Evolutionary conservation across 1,140 invertebrate genomes (phyloP).

Genomic region (Drosophila nannoptera): DNA sequence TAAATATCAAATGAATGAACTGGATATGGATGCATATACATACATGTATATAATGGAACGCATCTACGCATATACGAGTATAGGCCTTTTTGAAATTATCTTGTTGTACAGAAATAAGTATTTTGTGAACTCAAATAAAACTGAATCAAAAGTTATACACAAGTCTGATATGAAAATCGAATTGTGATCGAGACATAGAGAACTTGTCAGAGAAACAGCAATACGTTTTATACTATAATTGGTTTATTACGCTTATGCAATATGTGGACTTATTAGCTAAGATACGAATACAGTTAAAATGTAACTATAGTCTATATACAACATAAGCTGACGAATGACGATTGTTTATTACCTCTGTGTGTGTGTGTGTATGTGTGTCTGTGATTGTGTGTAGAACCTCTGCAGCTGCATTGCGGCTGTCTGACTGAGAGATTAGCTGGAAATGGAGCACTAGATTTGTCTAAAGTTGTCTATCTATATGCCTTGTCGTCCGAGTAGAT

Average conservation of each 20-base stretch:
- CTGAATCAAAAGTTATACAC: slow-evolving; percentile 6
- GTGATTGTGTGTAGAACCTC: slow-evolving; percentile 53
- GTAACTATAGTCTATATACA: slow-evolving; percentile 70
- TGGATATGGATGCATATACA: slow-evolving; percentile 16
- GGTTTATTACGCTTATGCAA: slow-evolving; percentile 63
- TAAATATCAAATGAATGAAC: background rate
- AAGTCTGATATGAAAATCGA: background rate
- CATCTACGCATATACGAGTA: slow-evolving; percentile 47
- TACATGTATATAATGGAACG: slow-evolving; percentile 33
- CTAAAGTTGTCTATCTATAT: slow-evolving; percentile 65
- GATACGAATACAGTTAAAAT: slow-evolving; percentile 67
- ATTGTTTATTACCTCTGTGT: slow-evolving; percentile 62
- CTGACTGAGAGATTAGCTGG: slow-evolving; percentile 48
- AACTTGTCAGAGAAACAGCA: no score
- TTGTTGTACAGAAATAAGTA: slow-evolving; percentile 43
- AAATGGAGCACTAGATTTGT: background rate
- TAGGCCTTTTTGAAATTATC: slow-evolving; percentile 48
- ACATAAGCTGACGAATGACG: slow-evolving; percentile 65
- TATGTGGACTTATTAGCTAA: slow-evolving; percentile 59
- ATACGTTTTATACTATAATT: slow-evolving; percentile 61
- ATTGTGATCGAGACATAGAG: background rate
- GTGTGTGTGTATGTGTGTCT: no score
- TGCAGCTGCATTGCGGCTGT: slow-evolving; percentile 27
- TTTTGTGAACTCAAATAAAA: slow-evolving; percentile 51
- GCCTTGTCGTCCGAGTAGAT: slow-evolving; percentile 79